Conservation (phyloP, 2,888 invertebrate genomes). For the Rhogogaster chlorosoma region DNA sequence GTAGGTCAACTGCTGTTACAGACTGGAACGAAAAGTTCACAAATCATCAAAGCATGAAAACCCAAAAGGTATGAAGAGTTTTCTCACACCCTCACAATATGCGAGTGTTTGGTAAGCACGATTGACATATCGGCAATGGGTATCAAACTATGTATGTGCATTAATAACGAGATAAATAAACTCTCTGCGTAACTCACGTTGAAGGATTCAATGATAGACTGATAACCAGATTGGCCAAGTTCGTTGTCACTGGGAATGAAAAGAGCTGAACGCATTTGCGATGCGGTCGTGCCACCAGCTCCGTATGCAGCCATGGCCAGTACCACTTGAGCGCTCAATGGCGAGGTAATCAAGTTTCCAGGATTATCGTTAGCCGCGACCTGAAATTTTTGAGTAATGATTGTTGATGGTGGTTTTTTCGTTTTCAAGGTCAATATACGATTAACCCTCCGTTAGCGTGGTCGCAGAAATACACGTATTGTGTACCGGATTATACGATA, state of each 20-base stretch:
- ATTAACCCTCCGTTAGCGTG: background rate
- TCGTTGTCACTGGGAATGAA: constrained; percentile 61
- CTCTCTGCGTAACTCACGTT: constrained; percentile 59
- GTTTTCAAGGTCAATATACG: background rate
- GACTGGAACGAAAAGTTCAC: constrained; percentile 60
- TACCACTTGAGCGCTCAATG: constrained; percentile 72
- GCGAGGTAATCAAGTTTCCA: constrained; percentile 70
- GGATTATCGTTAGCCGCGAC: background rate
- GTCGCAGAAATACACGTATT: background rate
- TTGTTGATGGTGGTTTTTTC: background rate
- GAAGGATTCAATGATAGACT: constrained; percentile 63
- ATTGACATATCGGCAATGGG: background rate
- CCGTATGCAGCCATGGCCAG: constrained; percentile 71
- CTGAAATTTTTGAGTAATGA: background rate
- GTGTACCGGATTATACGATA: background rate
- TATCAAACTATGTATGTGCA: background rate
- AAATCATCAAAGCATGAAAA: constrained; percentile 41
- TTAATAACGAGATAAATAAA: no score
- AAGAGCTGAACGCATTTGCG: constrained; percentile 64
- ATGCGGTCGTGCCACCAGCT: constrained; percentile 66
- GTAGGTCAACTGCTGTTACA: constrained; percentile 81
- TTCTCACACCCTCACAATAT: background rate
- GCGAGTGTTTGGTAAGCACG: background rate
- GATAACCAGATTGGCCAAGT: constrained; percentile 61
- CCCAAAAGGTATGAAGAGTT: background rate